Conservation (phyloP, 2,113 vertebrate species). For the Trematocara unimaculatum region DNA sequence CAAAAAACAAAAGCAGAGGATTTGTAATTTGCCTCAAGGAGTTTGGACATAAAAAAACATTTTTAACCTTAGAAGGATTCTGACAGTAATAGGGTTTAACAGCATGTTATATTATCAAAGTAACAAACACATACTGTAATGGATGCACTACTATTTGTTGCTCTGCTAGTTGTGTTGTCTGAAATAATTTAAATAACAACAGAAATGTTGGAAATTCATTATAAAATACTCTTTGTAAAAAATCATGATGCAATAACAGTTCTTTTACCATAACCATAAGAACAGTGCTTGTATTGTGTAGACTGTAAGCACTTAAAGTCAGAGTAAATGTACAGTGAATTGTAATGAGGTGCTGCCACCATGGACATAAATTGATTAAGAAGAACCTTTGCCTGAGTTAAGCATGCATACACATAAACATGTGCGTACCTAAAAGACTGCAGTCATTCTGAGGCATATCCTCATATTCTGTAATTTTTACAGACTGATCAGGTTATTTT, state of each 20-base stretch:
- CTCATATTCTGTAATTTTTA: neutral
- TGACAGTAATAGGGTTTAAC: neutral
- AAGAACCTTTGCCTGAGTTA: neutral
- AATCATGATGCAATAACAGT: neutral
- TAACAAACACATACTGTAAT: neutral
- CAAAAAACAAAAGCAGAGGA: neutral
- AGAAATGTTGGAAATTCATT: neutral
- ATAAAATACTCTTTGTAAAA: neutral
- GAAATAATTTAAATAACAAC: neutral
- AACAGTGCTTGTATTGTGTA: neutral
- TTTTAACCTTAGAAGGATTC: neutral
- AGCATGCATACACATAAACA: neutral
- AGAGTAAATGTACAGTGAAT: neutral
- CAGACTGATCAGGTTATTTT: neutral
- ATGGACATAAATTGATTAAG: neutral
- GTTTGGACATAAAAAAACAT: neutral
- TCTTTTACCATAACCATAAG: neutral
- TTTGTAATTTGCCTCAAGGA: neutral
- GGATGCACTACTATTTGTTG: neutral
- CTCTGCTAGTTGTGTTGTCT: neutral
- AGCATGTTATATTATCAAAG: neutral
- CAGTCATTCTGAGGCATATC: neutral
- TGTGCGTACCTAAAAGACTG: neutral
- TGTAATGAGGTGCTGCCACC: neutral
- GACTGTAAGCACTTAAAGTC: neutral